Conservation (phyloP, 2,888 invertebrate genomes). For the Eilema depressum region DNA sequence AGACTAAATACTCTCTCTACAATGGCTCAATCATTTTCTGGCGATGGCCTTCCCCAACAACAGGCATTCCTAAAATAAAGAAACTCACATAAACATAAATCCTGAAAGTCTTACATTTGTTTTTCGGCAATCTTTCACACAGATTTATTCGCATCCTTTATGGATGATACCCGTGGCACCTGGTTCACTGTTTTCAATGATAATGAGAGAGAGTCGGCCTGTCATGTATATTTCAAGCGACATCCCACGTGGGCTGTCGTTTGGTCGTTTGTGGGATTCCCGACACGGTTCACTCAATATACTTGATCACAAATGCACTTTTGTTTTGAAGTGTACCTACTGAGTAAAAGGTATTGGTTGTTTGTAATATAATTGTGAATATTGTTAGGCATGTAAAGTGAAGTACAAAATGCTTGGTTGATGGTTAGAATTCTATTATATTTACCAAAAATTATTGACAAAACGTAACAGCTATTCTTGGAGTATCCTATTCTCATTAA, state of each 20-base stretch:
- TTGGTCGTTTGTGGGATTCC: constrained; percentile 53
- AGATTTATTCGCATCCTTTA: constrained; percentile 19
- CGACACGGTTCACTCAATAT: constrained; percentile 32
- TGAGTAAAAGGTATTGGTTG: background rate
- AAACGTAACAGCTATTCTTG: too few relatives aligned
- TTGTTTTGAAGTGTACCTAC: background rate
- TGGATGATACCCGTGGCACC: constrained; percentile 40
- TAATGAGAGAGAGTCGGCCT: constrained; percentile 63
- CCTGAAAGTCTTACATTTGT: background rate
- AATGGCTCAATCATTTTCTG: too few relatives aligned
- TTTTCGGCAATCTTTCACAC: background rate
- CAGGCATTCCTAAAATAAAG: too few relatives aligned
- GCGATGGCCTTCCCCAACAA: too few relatives aligned
- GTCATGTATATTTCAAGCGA: constrained; percentile 61
- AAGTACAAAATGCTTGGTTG: too few relatives aligned
- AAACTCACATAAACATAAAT: too few relatives aligned
- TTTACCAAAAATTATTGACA: too few relatives aligned
- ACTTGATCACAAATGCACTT: constrained; percentile 27
- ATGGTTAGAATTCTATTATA: too few relatives aligned
- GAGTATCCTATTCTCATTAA: background rate
- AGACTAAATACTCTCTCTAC: too few relatives aligned
- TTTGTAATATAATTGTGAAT: background rate
- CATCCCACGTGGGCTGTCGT: constrained; percentile 54
- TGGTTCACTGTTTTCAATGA: constrained; percentile 57
- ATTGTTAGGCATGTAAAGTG: too few relatives aligned